Percentiles rank a stretch among this genome's conserved stretches.
These are phyloP conservation scores for Sitta carolinensis DNA, from an alignment of 2,797 vertebrate genomes.

Conservation along the genomic window DNA sequence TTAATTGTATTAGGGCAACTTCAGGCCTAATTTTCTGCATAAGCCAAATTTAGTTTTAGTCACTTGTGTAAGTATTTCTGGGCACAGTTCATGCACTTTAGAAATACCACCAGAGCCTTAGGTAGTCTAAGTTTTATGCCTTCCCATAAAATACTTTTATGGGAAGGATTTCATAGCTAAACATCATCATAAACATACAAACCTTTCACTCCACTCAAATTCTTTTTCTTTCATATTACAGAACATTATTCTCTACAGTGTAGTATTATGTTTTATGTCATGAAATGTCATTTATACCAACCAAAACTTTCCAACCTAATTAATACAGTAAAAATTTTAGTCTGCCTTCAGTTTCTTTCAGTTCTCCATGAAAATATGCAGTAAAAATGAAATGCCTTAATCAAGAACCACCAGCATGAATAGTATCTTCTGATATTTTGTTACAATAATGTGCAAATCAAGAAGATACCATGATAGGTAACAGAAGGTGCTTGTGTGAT, in stretches of 20 bases:
- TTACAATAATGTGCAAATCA: background rate
- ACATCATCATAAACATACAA: background rate
- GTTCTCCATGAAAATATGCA: background rate
- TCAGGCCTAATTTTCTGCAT: background rate
- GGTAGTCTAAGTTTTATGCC: background rate
- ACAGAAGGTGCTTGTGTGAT: background rate
- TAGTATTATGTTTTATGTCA: background rate
- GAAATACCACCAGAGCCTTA: background rate
- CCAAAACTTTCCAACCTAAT: background rate
- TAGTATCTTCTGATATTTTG: background rate
- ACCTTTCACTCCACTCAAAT: background rate
- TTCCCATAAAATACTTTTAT: background rate
- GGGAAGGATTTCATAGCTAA: background rate
- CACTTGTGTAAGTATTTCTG: background rate
- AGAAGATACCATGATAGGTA: background rate
- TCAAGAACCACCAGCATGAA: background rate
- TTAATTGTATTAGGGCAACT: background rate
- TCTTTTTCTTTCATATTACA: background rate
- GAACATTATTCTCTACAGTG: background rate
- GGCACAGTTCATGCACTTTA: background rate
- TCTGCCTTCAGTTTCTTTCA: background rate
- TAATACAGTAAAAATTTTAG: background rate
- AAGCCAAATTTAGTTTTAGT: background rate
- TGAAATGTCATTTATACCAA: background rate
- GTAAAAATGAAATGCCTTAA: background rate